phyloP scores from a whole-genome alignment of 2,888 invertebrate species.

The Dromius quadrimaculatus region DNA sequence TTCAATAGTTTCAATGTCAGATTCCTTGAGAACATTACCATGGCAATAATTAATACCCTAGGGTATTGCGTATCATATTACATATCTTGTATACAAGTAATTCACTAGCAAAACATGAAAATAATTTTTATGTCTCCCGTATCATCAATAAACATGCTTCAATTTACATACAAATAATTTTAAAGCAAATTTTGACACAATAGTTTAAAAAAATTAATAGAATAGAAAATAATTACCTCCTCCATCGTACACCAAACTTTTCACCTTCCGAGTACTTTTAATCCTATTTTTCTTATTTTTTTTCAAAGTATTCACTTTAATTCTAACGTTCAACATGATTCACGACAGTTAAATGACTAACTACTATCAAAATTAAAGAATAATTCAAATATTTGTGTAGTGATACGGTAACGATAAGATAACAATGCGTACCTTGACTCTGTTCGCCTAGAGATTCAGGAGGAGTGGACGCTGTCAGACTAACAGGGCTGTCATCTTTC shows the following conservation, averaged over 20 bases:
- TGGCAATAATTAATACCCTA: no score
- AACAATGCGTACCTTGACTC: constrained; percentile 66
- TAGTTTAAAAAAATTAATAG: no score
- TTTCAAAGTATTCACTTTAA: constrained; percentile 37
- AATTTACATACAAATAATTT: no score
- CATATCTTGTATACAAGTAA: no score
- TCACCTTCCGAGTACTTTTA: constrained; percentile 35
- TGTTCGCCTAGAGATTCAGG: constrained; percentile 66
- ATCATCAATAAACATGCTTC: no score
- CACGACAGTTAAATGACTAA: background rate
- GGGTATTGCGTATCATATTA: no score
- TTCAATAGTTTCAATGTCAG: no score
- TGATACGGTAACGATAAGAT: constrained; percentile 18
- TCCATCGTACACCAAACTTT: constrained; percentile 46
- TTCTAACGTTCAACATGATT: constrained; percentile 42
- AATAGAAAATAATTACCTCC: constrained; percentile 3
- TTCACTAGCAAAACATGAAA: no score
- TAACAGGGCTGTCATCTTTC: constrained; percentile 66
- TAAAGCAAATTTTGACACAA: no score
- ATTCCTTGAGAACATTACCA: no score
- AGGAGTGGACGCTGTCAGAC: constrained; percentile 64
- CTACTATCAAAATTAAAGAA: constrained; percentile 3
- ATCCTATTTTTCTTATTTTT: constrained; percentile 36
- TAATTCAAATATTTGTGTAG: constrained; percentile 16
- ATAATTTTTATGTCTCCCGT: no score